Conservation (phyloP, 1,140 invertebrate species). For the Forficula auricularia region DNA sequence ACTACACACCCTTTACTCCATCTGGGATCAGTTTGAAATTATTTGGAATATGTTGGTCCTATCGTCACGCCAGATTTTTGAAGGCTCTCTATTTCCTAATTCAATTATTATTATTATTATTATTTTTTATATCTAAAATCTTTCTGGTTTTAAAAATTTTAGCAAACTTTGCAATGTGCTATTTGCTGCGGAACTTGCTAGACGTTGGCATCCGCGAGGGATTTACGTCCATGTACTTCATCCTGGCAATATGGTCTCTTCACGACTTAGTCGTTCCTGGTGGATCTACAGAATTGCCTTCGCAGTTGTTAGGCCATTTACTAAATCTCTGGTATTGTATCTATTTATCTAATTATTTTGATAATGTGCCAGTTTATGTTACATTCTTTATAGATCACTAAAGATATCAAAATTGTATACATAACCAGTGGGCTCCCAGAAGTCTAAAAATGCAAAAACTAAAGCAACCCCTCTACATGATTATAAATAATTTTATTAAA, state of each 20-base stretch:
- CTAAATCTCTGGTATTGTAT: constrained; percentile 71
- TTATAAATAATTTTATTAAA: not conserved
- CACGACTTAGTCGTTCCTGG: constrained; percentile 57
- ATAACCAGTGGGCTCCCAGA: too few relatives aligned
- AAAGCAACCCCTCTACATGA: too few relatives aligned
- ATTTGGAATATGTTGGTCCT: too few relatives aligned
- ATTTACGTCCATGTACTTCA: constrained; percentile 71
- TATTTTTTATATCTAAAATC: too few relatives aligned
- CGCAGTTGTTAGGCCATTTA: constrained; percentile 70
- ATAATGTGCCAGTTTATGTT: not conserved
- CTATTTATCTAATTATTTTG: constrained; percentile 3
- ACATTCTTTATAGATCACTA: too few relatives aligned
- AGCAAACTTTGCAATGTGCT: constrained; percentile 77
- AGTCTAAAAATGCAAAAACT: not conserved
- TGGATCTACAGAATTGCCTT: constrained; percentile 66
- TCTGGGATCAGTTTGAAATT: too few relatives aligned
- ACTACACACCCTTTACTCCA: too few relatives aligned
- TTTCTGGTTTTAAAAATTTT: too few relatives aligned
- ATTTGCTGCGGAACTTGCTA: constrained; percentile 58
- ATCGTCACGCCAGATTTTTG: too few relatives aligned
- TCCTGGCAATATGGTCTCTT: constrained; percentile 79
- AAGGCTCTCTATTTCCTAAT: too few relatives aligned
- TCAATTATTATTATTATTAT: too few relatives aligned
- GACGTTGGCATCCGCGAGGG: constrained; percentile 45
- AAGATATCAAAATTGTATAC: too few relatives aligned